phyloP scores from a whole-genome alignment of 2,888 invertebrate species.

The Beris chalybata region DNA sequence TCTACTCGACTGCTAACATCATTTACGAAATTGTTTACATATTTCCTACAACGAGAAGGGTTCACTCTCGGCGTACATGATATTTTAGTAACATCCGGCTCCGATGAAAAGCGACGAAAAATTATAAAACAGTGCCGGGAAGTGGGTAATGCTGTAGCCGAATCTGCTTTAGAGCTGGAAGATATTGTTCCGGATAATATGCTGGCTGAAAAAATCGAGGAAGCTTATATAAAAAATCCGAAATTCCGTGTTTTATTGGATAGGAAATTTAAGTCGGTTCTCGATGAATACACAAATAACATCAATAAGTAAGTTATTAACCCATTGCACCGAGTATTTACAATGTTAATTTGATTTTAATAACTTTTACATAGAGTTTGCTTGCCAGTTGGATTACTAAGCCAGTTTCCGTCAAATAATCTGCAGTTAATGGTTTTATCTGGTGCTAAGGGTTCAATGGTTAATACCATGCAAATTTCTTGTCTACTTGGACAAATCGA shows the following conservation, averaged over 20 bases:
- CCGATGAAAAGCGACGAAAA: constrained; percentile 71
- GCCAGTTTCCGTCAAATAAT: constrained; percentile 91
- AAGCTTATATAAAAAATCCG: constrained; percentile 69
- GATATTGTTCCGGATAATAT: constrained; percentile 61
- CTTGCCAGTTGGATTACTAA: constrained; percentile 80
- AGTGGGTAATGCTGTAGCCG: constrained; percentile 65
- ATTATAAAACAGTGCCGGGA: constrained; percentile 67
- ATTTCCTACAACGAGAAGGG: constrained; percentile 85
- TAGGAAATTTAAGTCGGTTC: constrained; percentile 76
- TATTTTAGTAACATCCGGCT: constrained; percentile 77
- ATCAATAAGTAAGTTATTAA: constrained; percentile 71
- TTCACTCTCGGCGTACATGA: constrained; percentile 96
- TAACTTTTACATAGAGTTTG: constrained; percentile 62
- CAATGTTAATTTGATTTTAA: too few relatives aligned
- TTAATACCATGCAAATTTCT: constrained; percentile 98
- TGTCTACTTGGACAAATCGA: constrained; percentile 98
- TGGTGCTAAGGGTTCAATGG: constrained; percentile 98
- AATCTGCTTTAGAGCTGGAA: constrained; percentile 71
- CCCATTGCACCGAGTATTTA: not conserved
- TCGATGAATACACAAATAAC: constrained; percentile 85
- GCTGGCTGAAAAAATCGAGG: constrained; percentile 69
- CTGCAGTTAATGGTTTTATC: constrained; percentile 98
- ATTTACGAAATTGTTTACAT: constrained; percentile 89
- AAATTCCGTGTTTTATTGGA: constrained; percentile 80
- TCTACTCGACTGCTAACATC: constrained; percentile 83